Conservation (phyloP, 2,797 vertebrate species). For the Cossypha heuglini region DNA sequence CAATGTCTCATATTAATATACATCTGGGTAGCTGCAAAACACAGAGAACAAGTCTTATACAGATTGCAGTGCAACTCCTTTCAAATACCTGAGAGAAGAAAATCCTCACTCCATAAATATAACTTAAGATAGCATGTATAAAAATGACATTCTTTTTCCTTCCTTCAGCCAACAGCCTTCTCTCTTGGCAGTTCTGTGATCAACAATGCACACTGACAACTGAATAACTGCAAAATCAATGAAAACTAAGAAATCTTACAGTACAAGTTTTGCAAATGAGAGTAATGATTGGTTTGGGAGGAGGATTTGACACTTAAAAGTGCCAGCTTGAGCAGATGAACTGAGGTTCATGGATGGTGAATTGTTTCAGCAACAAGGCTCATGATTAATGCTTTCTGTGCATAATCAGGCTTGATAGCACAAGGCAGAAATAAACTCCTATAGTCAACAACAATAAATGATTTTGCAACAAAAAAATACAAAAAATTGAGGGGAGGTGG, state of each 20-base stretch:
- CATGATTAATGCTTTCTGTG: neutral
- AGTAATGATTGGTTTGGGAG: neutral
- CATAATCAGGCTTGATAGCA: neutral
- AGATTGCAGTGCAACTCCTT: neutral
- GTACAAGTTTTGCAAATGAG: neutral
- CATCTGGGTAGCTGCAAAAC: neutral
- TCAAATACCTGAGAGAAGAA: neutral
- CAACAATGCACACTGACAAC: neutral
- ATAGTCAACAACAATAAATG: neutral
- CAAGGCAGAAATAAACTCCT: neutral
- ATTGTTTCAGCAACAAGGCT: neutral
- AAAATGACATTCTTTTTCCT: neutral
- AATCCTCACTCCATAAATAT: conserved; percentile 9
- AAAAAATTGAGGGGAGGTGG: fast-evolving
- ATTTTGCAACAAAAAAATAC: neutral
- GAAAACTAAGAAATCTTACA: neutral
- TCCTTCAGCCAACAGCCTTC: neutral
- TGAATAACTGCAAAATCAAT: conserved; percentile 4
- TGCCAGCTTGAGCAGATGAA: neutral
- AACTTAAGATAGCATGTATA: neutral
- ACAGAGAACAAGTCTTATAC: neutral
- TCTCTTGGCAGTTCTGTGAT: neutral
- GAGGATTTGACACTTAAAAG: neutral
- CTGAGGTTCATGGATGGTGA: neutral
- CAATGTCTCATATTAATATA: neutral